Evolutionary conservation across 2,113 vertebrate genomes (phyloP).

Genomic region (Pungitius pungitius): DNA sequence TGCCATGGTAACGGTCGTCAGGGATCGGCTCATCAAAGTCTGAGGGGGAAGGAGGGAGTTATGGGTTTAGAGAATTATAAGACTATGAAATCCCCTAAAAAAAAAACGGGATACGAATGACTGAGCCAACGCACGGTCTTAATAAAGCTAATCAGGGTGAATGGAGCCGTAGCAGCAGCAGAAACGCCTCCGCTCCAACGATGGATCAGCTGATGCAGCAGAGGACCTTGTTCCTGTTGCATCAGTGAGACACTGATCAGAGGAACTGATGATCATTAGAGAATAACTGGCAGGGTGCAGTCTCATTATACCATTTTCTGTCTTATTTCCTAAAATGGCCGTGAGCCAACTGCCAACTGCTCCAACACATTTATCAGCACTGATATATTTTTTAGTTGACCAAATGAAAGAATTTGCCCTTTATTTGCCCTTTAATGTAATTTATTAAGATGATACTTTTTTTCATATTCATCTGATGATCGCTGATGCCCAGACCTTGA

Average conservation of each 20-base stretch:
- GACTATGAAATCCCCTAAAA: conserved; percentile 2
- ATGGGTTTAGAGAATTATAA: conserved; percentile 37
- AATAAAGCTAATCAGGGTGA: conserved; percentile 31
- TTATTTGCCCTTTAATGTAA: background rate
- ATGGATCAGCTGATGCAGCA: conserved; percentile 6
- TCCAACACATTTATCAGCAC: conserved; percentile 27
- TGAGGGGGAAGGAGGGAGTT: conserved; percentile 43
- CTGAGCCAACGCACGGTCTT: background rate
- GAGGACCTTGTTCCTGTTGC: background rate
- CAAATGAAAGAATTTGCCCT: background rate
- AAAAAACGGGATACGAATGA: background rate
- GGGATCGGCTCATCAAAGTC: conserved; percentile 87
- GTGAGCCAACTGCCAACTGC: conserved; percentile 29
- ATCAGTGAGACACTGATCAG: conserved; percentile 16
- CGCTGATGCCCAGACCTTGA: background rate
- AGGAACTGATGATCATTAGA: background rate
- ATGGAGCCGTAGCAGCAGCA: conserved; percentile 19
- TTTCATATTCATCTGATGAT: background rate
- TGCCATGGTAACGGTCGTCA: conserved; percentile 93
- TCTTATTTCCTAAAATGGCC: conserved; percentile 35
- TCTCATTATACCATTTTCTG: conserved; percentile 19
- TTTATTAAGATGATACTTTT: background rate
- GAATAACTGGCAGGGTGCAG: background rate
- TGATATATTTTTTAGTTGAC: conserved; percentile 11
- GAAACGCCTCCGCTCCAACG: background rate